These are phyloP conservation scores for Camelus dromedarius DNA, from an alignment of 2,113 vertebrate species.

Conservation along the genomic window DNA sequence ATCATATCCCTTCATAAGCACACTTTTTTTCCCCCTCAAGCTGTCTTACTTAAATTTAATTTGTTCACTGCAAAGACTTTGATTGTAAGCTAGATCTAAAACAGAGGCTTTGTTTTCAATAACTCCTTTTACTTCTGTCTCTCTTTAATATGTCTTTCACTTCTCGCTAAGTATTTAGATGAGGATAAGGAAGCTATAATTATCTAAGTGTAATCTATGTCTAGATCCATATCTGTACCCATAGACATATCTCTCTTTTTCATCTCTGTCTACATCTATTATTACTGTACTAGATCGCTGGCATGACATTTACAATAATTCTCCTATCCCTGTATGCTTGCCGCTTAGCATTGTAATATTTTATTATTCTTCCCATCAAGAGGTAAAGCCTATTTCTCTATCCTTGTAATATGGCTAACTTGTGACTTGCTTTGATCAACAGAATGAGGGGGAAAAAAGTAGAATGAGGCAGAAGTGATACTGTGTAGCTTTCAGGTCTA, in stretches of 20 bases:
- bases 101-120: background rate
- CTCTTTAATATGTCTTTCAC: background rate
- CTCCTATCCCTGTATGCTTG: background rate
- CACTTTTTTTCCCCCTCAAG: background rate
- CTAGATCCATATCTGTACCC: background rate
- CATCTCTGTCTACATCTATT: background rate
- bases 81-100: background rate
- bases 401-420: background rate
- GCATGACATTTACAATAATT: background rate
- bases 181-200: background rate
- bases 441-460: background rate
- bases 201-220: background rate
- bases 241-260: background rate
- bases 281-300: background rate
- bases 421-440: background rate
- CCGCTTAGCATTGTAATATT: background rate
- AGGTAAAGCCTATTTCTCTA: background rate
- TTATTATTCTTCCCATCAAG: background rate
- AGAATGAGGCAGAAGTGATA: background rate
- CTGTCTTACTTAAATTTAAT: background rate
- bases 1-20: background rate
- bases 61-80: background rate
- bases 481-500: background rate
- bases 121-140: background rate
- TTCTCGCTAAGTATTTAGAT: background rate